Base-by-base conservation (phyloP, 2,797 vertebrate genomes). In the Phyllotis vaccarum region DNA sequence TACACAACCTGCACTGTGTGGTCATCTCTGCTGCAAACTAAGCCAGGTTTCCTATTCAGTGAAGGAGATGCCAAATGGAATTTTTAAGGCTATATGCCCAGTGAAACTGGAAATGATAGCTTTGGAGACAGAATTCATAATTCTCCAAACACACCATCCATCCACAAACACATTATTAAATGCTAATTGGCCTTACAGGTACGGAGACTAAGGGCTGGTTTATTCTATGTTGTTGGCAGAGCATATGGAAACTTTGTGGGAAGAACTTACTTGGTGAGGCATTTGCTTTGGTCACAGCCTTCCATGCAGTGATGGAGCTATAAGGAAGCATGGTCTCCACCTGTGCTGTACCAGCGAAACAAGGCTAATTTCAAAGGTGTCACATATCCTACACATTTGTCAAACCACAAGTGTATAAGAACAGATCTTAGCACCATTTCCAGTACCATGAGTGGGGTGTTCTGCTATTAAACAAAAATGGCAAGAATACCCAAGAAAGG, bases 11-110 rank as follows among this genome's bases (percentile, higher is more conserved):
- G 95, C 97, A 97, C 95, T 54, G 97, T 93, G 96, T 98, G 98
- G 98, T 98, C 98, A 97, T 98, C 98, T 98, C 98, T 98, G 96
- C 97, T 98, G 96, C 97, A 98, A 98, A 98, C 98, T 97, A 96
- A 98, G 93, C 95, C 95, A 95, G 96, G 60, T 70, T 95, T 78
- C 5, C 91, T 93, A 98, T 98, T 97, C 96, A 95, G 95, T 90
- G 94, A 98, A 96, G 95, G 89, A 98, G 96, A 98, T 97, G 97
- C 92, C 98, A 98, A 90, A 98, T 97, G 98, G 97, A 98, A 98
- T 97, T 97, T 89, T 90, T 94, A 97, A 97, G 96, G 95, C 90
- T 37, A 0, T 93, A 91, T 7, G 27, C 82, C 37, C 90, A 91
- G 91, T 96, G 95, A 95, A 98, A 97, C 96, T 92, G 85, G 24